Conservation (phyloP, 1,140 invertebrate species). For the Micrasema minimum region DNA sequence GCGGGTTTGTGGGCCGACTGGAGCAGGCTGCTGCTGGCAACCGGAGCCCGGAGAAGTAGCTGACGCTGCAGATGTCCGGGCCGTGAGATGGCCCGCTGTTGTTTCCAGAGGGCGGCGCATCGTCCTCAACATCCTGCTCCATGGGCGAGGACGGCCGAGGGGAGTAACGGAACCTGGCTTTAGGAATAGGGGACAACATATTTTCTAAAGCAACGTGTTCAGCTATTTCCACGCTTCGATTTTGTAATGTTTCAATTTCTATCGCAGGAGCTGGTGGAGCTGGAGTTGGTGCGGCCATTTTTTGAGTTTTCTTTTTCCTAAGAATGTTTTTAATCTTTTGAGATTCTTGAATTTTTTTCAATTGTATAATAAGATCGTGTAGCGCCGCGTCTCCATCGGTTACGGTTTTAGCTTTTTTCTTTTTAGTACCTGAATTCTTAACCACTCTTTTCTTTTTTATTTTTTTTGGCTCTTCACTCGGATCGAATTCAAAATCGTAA, state of each 20-base stretch:
- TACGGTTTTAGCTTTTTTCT: constrained; percentile 26
- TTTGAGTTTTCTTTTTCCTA: constrained; percentile 31
- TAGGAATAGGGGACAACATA: constrained; percentile 18
- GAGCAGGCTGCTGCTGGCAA: constrained; percentile 41
- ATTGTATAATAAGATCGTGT: constrained; percentile 40
- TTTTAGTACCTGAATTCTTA: constrained; percentile 15
- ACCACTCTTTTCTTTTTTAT: constrained; percentile 42
- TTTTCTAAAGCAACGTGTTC: background rate
- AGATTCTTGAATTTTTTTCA: constrained; percentile 49
- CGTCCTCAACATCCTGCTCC: constrained; percentile 7
- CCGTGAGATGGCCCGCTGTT: constrained; percentile 3
- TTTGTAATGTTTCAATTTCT: background rate
- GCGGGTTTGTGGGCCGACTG: constrained; percentile 30
- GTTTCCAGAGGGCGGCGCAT: background rate
- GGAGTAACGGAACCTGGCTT: constrained; percentile 7
- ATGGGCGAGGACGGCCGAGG: constrained; percentile 26
- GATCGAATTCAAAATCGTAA: constrained; percentile 50
- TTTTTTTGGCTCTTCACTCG: constrained; percentile 39
- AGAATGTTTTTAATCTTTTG: constrained; percentile 40
- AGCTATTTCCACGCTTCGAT: background rate
- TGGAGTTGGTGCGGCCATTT: background rate
- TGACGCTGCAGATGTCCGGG: constrained; percentile 7
- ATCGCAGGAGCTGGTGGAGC: background rate
- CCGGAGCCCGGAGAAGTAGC: constrained; percentile 33
- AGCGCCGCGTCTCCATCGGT: constrained; percentile 35